Evolutionary conservation across 2,113 vertebrate genomes (phyloP).

Genomic region (Hypomesus transpacificus): DNA sequence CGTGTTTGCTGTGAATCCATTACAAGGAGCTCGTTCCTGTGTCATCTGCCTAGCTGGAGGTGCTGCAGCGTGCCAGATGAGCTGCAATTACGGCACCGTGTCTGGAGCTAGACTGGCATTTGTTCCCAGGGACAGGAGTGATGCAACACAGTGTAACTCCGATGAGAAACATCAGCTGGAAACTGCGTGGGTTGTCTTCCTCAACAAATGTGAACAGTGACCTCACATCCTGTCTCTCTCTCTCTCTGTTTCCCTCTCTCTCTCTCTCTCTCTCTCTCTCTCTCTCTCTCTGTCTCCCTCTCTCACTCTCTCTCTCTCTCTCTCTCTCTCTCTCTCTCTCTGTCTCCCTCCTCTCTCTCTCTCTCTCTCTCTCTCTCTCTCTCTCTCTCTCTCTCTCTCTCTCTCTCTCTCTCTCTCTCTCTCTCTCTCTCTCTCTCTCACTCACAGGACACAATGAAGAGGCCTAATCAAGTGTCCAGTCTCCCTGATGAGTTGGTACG

Average conservation of each 20-base stretch:
- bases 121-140: constrained; percentile 14
- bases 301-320: too few species aligned
- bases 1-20: constrained; percentile 19
- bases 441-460: neutral
- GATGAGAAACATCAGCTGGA: neutral
- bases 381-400: too few species aligned
- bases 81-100: neutral
- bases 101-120: neutral
- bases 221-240: neutral
- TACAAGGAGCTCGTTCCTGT: neutral
- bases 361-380: too few species aligned
- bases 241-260: too few species aligned
- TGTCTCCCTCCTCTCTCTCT: too few species aligned
- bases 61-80: constrained; percentile 13
- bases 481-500: neutral
- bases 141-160: constrained; percentile 20
- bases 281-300: too few species aligned
- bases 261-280: too few species aligned
- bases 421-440: too few species aligned
- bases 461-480: neutral
- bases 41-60: neutral
- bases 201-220: neutral
- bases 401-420: too few species aligned
- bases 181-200: neutral
- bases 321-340: too few species aligned